These are phyloP conservation scores for Symphodus melops DNA, from an alignment of 2,113 vertebrate genomes.

Conservation along the genomic window DNA sequence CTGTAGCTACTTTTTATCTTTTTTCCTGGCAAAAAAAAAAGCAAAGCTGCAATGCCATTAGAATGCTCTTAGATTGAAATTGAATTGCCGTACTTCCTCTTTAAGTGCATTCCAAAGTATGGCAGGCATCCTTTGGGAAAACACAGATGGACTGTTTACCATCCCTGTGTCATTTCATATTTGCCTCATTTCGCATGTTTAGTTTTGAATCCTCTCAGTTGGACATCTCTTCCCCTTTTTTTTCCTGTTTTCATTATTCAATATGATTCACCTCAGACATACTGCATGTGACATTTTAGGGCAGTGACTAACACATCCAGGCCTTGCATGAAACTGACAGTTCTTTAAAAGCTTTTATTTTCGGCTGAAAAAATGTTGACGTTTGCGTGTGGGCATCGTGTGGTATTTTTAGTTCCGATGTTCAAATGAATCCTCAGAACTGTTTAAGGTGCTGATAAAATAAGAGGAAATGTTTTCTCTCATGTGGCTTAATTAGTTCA, in stretches of 20 bases:
- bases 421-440: slow-evolving; percentile 52
- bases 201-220: slow-evolving; percentile 71
- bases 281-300: slow-evolving; percentile 72
- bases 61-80: slow-evolving; percentile 74
- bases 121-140: slow-evolving; percentile 76
- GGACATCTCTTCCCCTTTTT: slow-evolving; percentile 71
- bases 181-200: slow-evolving; percentile 76
- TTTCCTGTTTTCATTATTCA: slow-evolving; percentile 77
- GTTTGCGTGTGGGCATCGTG: slow-evolving; percentile 40
- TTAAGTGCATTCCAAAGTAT: slow-evolving; percentile 80
- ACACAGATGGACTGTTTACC: slow-evolving; percentile 81
- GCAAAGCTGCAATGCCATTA: slow-evolving; percentile 61
- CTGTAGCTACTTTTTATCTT: slow-evolving; percentile 22
- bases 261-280: slow-evolving; percentile 76
- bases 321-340: slow-evolving; percentile 66
- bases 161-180: slow-evolving; percentile 76
- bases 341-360: slow-evolving; percentile 71
- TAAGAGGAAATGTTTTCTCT: not conserved
- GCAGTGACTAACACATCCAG: slow-evolving; percentile 66
- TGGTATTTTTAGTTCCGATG: slow-evolving; percentile 70
- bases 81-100: slow-evolving; percentile 69
- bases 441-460: slow-evolving; percentile 50
- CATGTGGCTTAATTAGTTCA: slow-evolving; percentile 6
- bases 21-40: slow-evolving; percentile 31
- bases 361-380: slow-evolving; percentile 41